phyloP scores from a whole-genome alignment of 2,113 vertebrate genomes.

The Python bivittatus region DNA sequence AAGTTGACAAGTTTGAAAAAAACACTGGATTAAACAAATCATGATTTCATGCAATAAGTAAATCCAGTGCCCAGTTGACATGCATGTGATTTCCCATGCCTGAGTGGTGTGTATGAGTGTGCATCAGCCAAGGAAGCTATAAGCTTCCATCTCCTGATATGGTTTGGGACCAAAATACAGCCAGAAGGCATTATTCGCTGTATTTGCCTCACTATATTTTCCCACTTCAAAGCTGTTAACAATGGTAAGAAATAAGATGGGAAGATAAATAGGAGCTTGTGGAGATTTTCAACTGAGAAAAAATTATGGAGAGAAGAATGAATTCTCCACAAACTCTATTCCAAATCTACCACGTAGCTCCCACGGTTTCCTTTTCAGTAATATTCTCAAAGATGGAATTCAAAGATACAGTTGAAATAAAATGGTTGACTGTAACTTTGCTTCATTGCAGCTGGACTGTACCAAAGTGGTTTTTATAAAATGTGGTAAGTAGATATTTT shows the following conservation, averaged over 20 bases:
- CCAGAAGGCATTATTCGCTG: background rate
- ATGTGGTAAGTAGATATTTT: background rate
- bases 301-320: background rate
- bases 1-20: too few species aligned
- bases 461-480: background rate
- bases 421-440: background rate
- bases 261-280: background rate
- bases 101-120: too few species aligned
- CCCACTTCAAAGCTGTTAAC: background rate
- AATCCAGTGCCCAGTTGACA: too few species aligned
- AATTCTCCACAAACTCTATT: background rate
- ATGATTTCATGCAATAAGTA: too few species aligned
- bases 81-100: too few species aligned
- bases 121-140: too few species aligned
- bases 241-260: background rate
- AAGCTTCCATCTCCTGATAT: too few species aligned
- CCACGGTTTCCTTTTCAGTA: background rate
- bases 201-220: background rate
- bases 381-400: background rate
- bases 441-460: background rate
- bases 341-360: background rate
- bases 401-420: background rate
- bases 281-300: background rate
- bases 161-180: background rate
- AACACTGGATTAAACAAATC: too few species aligned